Base-by-base conservation (phyloP, 2,797 vertebrate genomes). In the Scleropages formosus region DNA sequence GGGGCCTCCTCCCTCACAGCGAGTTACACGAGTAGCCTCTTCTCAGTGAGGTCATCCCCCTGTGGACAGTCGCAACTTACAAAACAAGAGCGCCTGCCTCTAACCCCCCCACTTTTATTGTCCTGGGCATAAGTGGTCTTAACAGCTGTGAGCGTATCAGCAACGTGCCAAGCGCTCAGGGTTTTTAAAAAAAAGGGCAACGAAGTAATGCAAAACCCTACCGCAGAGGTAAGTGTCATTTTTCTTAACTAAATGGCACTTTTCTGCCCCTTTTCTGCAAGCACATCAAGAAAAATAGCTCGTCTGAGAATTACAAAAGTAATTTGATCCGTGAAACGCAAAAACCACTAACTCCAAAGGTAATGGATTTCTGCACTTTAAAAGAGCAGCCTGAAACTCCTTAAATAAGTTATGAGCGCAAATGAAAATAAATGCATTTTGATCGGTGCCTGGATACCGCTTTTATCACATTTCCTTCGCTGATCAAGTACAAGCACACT, bases 331-430 rank as follows among this genome's bases (percentile, higher is more conserved):
- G n/a, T 18, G 39, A 44, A 62, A 26, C 4, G 6, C 8, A 64
- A 53, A 31, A 74, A 63, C 26, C 10, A 56, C 8, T 31, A 65
- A 56, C 22, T 75, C 18, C 18, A 51, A 75, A 65, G 16, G 27
- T 56, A 31, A 65, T 51, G 16, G 15, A 66, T 75, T 63, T 39
- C 26, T 18, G 62, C 22, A 83, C 77, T 87, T 86, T 79, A 84
- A 82, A 87, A 84, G 77, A 80, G 79, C 76, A 39, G 53, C 76
- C 67, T 58, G 67, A 22, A 82, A 85, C 18, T 8, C 8, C 82
- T 82, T 85, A 79, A 86, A 88, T 82, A 88, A 85, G 74, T 86
- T 79, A 78, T 80, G 77, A 81, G 84, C 80, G 81, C 85, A 86
- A 83, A 77, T 60, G 18, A 77, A 68, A 73, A 64, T 0, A 44